Evolutionary conservation across 2,888 invertebrate genomes (phyloP).

Genomic region (Orthosia cruda): DNA sequence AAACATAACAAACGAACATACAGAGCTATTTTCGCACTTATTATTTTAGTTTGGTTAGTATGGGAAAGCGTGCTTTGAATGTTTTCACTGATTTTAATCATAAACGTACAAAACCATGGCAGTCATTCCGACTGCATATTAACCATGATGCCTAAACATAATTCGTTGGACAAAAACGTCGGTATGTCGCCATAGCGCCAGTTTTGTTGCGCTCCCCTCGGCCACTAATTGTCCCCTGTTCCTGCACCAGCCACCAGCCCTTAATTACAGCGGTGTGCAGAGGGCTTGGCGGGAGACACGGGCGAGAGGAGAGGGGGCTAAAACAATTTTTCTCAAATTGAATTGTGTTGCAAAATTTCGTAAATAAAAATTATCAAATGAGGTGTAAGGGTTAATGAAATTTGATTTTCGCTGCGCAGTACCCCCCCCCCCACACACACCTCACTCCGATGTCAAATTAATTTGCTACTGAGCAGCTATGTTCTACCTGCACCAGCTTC

Average conservation of each 20-base stretch:
- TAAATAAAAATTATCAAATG: slow-evolving; percentile 10
- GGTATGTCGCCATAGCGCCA: slow-evolving; percentile 50
- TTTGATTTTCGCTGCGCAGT: too few species aligned
- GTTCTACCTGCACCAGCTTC: too few species aligned
- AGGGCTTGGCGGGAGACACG: slow-evolving; percentile 41
- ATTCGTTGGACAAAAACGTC: slow-evolving; percentile 48
- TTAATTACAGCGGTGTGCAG: slow-evolving; percentile 65
- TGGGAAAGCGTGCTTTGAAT: not conserved
- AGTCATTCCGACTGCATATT: not conserved
- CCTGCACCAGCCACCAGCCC: slow-evolving; percentile 46
- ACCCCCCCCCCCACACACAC: too few species aligned
- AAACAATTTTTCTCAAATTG: slow-evolving; percentile 42
- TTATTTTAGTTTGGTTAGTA: too few species aligned
- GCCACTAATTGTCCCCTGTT: slow-evolving; percentile 73
- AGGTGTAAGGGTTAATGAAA: not conserved
- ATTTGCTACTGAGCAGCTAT: too few species aligned
- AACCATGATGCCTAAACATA: slow-evolving; percentile 23
- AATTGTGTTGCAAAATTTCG: slow-evolving; percentile 19
- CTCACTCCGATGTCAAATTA: too few species aligned
- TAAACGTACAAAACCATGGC: not conserved
- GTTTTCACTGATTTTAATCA: not conserved
- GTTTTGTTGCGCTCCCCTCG: slow-evolving; percentile 65
- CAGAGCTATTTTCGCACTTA: too few species aligned
- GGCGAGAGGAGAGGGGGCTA: slow-evolving; percentile 19
- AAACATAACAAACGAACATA: too few species aligned